A percentile compares a stretch with the other conserved stretches of the same genome.
phyloP scores from a whole-genome alignment of 2,797 vertebrate species.

The Cuniculus paca region DNA sequence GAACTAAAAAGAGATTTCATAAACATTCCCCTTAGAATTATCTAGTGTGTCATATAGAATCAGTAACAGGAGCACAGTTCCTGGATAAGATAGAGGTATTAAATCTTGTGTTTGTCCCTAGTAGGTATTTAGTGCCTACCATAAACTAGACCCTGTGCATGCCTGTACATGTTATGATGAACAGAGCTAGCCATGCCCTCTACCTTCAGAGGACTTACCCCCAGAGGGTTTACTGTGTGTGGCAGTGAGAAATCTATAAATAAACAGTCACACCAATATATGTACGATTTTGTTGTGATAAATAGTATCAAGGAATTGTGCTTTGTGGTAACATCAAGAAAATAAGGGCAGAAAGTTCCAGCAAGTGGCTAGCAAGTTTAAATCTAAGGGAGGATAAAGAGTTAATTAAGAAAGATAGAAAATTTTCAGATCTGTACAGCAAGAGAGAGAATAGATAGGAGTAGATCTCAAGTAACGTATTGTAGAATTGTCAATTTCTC shows the following conservation, averaged over 20 bases:
- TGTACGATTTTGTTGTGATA: background rate
- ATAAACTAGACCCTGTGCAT: background rate
- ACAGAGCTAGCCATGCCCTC: background rate
- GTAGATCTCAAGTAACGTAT: background rate
- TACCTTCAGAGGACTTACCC: background rate
- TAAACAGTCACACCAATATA: background rate
- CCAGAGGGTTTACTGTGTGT: background rate
- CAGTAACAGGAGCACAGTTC: background rate
- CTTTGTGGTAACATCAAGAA: background rate
- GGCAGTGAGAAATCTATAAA: background rate
- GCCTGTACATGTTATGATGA: background rate
- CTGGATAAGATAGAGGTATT: background rate
- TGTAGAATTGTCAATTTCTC: background rate
- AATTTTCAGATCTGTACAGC: background rate
- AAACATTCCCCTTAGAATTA: background rate
- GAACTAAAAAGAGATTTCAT: slow-evolving; percentile 8
- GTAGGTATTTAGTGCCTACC: background rate
- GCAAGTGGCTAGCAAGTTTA: background rate
- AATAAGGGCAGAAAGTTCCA: background rate
- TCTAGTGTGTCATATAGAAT: background rate
- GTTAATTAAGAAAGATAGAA: background rate
- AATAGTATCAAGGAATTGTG: background rate
- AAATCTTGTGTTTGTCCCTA: background rate
- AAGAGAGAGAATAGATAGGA: background rate
- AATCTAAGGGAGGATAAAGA: background rate